phyloP scores from a whole-genome alignment of 1,140 invertebrate genomes.

The Bombus waltoni region DNA sequence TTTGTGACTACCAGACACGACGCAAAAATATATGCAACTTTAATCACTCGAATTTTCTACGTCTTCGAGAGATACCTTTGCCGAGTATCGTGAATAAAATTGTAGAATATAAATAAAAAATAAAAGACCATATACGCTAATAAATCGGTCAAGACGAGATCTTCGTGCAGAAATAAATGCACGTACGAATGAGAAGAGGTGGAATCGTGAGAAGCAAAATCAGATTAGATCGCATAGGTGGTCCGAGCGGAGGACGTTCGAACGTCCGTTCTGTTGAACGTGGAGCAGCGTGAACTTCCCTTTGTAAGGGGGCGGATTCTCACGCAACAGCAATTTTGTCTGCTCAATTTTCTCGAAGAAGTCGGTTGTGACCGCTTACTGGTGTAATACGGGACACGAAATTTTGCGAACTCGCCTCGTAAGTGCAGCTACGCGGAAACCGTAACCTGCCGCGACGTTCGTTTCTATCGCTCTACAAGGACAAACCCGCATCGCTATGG shows the following conservation, averaged over 20 bases:
- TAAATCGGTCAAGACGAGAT: background rate
- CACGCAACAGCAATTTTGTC: constrained; percentile 64
- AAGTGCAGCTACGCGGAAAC: background rate
- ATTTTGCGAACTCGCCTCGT: constrained; percentile 28
- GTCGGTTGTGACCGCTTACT: constrained; percentile 21
- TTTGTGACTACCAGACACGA: rapidly evolving
- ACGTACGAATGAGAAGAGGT: background rate
- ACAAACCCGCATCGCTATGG: background rate
- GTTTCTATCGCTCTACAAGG: background rate
- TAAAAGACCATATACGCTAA: background rate
- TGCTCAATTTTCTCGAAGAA: constrained; percentile 71
- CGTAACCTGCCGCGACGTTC: background rate
- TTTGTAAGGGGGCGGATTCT: constrained; percentile 49
- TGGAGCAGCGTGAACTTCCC: background rate
- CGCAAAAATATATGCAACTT: background rate
- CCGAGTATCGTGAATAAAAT: background rate
- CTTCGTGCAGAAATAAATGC: background rate
- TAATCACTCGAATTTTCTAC: background rate
- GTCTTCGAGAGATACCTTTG: background rate
- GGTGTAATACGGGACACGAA: constrained; percentile 22
- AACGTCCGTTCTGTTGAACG: background rate
- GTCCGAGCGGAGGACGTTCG: background rate
- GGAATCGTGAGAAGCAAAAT: background rate
- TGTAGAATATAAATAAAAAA: background rate
- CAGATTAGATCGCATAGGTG: background rate